These are phyloP conservation scores for Hylyphantes graminicola DNA, from an alignment of 1,140 invertebrate species.

Conservation along the genomic window DNA sequence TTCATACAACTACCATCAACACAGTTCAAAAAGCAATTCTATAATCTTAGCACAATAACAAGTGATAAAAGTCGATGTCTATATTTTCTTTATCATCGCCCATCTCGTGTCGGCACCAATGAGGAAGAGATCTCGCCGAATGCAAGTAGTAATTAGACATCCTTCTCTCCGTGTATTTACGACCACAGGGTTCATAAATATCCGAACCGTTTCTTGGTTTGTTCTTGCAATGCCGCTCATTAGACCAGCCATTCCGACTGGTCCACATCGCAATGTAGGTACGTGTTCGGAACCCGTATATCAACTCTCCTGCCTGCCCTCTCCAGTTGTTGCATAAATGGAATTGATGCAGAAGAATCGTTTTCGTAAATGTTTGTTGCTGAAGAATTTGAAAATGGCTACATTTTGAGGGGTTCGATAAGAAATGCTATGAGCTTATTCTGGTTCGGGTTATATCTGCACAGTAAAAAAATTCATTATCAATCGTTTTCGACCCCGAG, in stretches of 20 bases:
- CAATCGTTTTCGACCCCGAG: too few relatives aligned
- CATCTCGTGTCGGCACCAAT: conserved; percentile 28
- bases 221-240: conserved; percentile 55
- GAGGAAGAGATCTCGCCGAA: conserved; percentile 34
- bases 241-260: conserved; percentile 38
- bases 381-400: neutral
- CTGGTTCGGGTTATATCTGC: too few relatives aligned
- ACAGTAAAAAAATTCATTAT: too few relatives aligned
- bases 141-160: conserved; percentile 49
- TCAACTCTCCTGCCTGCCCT: conserved; percentile 22
- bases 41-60: too few relatives aligned
- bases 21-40: too few relatives aligned
- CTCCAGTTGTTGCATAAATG: neutral
- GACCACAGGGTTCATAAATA: conserved; percentile 57
- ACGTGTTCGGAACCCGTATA: conserved; percentile 59
- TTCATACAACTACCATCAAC: too few relatives aligned
- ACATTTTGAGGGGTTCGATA: too few relatives aligned
- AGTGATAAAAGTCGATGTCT: neutral
- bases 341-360: conserved; percentile 52
- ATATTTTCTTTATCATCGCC: conserved; percentile 32
- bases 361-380: conserved; percentile 45
- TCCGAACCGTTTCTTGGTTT: conserved; percentile 59
- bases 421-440: too few relatives aligned
- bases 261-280: conserved; percentile 45
- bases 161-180: conserved; percentile 51